Base-by-base conservation (phyloP, 2,888 invertebrate species). In the Ernsta delagoae region DNA sequence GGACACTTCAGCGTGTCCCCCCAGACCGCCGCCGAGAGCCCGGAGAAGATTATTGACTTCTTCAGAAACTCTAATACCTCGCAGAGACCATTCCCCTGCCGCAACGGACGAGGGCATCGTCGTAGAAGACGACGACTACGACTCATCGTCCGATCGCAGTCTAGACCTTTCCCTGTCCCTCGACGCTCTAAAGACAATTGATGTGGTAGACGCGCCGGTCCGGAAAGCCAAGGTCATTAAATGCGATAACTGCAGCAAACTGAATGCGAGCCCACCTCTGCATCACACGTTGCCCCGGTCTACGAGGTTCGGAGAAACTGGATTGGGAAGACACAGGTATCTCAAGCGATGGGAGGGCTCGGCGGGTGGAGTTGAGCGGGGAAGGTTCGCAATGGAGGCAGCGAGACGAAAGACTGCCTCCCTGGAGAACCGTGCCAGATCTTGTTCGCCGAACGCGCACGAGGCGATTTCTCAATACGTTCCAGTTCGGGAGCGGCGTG, bases 401-500 rank as follows among this genome's bases (percentile, higher is more conserved):
- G 92, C 92, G 68, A 81, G 90, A 70, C 84, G 90, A 62, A 92
- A 92, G 77, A 86, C 91, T n/a, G 83, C 89, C 24, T 87, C 91
- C 11, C 75, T 89, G 70, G 91, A 92, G 78, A 87, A 79, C 71
- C 81, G 94, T 60, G 92, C 92, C 71, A 84, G 93, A 71, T 93
- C 93, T 11, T 92, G 92, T 75, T 92, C 92, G 34, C 92, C 93
- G n/a, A 90, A 88, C 73, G 83, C 88, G 41, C 90, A 91, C 76
- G 92, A 91, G 73, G 91, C 83, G 50, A 79, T 88, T 16, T 95
- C 96, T 71, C 94, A 94, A 75, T 96, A 96, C 79, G 95, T 96
- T 43, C 96, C 96, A 0, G 96, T 96, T 53, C 94, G 94, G 75
- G 96, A 96, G 77, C 95, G 96, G 76, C 90, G 96, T 36, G 95